Conservation (phyloP, 2,797 vertebrate species). For the Telmatherina bonti region DNA sequence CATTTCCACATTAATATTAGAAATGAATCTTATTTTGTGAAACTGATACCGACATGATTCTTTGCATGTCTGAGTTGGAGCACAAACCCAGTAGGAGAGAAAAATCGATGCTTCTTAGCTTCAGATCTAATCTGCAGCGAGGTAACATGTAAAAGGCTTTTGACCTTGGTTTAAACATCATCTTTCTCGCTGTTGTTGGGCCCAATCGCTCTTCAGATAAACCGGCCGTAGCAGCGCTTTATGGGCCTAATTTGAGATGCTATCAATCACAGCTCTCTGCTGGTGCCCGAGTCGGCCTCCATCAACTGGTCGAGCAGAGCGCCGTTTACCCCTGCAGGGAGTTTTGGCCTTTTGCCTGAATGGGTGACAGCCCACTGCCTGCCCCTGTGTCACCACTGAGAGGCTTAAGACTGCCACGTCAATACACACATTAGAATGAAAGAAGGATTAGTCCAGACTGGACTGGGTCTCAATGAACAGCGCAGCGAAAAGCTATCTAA, state of each 20-base stretch:
- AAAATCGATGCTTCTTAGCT: constrained; percentile 4
- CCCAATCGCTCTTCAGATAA: constrained; percentile 42
- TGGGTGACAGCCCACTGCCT: constrained; percentile 36
- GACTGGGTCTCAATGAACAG: constrained; percentile 67
- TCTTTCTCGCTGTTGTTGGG: constrained; percentile 14
- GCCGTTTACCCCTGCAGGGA: constrained; percentile 27
- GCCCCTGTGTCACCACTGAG: constrained; percentile 60
- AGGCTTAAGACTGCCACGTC: constrained; percentile 67
- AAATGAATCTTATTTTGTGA: too few species aligned
- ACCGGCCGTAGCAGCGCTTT: constrained; percentile 32
- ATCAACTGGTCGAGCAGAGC: constrained; percentile 23
- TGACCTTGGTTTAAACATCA: constrained; percentile 26
- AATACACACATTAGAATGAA: constrained; percentile 74
- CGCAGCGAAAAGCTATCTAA: constrained; percentile 61
- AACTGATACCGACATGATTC: neutral
- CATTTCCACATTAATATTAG: too few species aligned
- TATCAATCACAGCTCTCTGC: constrained; percentile 15
- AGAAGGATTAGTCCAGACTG: constrained; percentile 70
- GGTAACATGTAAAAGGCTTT: constrained; percentile 35
- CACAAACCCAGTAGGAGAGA: neutral
- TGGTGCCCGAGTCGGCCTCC: constrained; percentile 7
- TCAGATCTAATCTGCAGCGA: constrained; percentile 17
- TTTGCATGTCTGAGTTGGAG: neutral
- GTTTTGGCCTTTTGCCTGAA: constrained; percentile 23
- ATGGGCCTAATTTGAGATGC: constrained; percentile 36